A percentile compares a stretch with the other conserved stretches of the same genome.
phyloP scores from a whole-genome alignment of 2,888 invertebrate species.

The Macrosiphum euphorbiae region DNA sequence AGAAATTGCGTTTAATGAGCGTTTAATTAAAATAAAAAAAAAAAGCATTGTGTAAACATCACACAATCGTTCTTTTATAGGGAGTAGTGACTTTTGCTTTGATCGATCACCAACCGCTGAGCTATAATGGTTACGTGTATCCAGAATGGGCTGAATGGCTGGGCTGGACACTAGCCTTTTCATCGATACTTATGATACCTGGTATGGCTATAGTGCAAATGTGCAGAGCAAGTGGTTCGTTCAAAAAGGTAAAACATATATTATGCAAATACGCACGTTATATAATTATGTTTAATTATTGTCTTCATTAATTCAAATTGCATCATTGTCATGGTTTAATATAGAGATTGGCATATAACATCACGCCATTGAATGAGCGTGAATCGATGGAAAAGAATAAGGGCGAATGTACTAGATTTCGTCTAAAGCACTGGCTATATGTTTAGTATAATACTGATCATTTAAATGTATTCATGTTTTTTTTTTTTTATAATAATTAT shows the following conservation, averaged over 20 bases:
- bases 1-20: neutral
- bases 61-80: conserved; percentile 67
- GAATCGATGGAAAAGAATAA: conserved; percentile 74
- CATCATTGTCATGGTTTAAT: conserved; percentile 65
- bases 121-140: conserved; percentile 79
- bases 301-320: neutral
- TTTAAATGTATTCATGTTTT: neutral
- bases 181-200: conserved; percentile 82
- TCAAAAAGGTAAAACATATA: conserved; percentile 52
- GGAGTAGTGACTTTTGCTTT: conserved; percentile 79
- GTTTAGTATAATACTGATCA: conserved; percentile 71
- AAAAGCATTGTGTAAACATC: neutral
- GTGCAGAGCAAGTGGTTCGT: conserved; percentile 44
- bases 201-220: conserved; percentile 45
- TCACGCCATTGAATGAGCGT: conserved; percentile 78
- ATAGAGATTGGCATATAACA: conserved; percentile 78
- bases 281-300: neutral
- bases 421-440: conserved; percentile 78
- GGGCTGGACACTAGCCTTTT: conserved; percentile 81
- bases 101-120: conserved; percentile 77
- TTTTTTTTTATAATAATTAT: neutral
- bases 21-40: neutral
- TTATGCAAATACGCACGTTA: neutral
- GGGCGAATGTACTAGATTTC: conserved; percentile 76
- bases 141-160: conserved; percentile 81